A percentile compares a stretch with the other conserved stretches of the same genome.
phyloP scores from a whole-genome alignment of 2,888 invertebrate genomes.

The Perizoma flavofasciatum region DNA sequence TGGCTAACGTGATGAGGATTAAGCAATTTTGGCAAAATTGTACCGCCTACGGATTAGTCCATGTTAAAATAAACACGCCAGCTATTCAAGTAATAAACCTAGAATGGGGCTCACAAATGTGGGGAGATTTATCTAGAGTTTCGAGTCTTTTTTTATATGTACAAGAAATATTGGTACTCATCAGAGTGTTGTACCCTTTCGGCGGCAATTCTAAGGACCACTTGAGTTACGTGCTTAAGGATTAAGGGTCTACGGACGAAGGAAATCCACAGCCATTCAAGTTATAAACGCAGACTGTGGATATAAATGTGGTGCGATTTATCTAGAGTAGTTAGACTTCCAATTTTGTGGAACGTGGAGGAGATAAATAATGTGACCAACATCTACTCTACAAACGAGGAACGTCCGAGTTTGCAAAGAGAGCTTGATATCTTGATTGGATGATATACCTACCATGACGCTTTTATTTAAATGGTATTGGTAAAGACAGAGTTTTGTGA shows the following conservation, averaged over 20 bases:
- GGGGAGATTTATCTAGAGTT: neutral
- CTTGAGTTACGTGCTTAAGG: neutral
- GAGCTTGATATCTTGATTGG: too few species aligned
- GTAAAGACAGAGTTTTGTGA: too few species aligned
- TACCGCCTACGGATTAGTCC: neutral
- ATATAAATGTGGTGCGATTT: neutral
- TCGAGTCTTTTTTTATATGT: neutral
- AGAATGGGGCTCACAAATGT: neutral
- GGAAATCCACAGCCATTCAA: neutral
- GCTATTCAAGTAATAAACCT: neutral
- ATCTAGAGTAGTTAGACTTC: neutral
- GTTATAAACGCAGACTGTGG: neutral
- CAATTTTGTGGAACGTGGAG: neutral
- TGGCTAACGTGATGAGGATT: constrained; percentile 11
- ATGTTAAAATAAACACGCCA: neutral
- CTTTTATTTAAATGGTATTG: too few species aligned
- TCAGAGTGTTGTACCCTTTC: neutral
- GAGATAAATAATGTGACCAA: neutral
- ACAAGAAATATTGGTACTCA: neutral
- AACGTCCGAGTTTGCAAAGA: too few species aligned
- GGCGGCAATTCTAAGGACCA: neutral
- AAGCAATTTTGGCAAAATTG: neutral
- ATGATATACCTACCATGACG: too few species aligned
- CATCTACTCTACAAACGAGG: neutral
- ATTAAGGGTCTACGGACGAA: neutral